Conservation (phyloP, 53 echinoderm and acorn worm species). For the Glandiceps talaboti region DNA sequence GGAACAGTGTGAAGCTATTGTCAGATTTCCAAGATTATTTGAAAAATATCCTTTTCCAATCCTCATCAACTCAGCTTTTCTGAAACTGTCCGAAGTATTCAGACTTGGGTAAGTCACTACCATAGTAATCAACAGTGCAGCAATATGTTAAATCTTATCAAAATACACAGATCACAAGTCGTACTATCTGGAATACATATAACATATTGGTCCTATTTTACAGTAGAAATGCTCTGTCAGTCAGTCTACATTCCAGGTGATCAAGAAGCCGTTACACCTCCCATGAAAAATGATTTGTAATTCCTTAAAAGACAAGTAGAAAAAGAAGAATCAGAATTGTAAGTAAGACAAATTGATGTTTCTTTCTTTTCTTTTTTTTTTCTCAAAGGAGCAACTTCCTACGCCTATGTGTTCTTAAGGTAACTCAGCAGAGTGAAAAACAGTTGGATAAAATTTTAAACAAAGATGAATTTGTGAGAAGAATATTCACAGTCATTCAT, state of each 20-base stretch:
- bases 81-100: constrained; percentile 94
- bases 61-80: constrained; percentile 95
- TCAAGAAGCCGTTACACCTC: too few relatives aligned
- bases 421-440: constrained; percentile 82
- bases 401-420: constrained; percentile 81
- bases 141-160: not conserved
- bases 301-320: too few relatives aligned
- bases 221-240: too few relatives aligned
- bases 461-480: constrained; percentile 82
- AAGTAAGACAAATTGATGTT: too few relatives aligned
- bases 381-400: constrained; percentile 69
- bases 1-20: constrained; percentile 98
- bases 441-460: constrained; percentile 96
- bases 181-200: too few relatives aligned
- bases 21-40: constrained; percentile 88
- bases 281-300: too few relatives aligned
- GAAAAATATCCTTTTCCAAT: constrained; percentile 99
- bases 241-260: too few relatives aligned
- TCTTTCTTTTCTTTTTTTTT: not conserved
- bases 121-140: not conserved
- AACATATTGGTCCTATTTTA: too few relatives aligned
- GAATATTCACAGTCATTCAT: constrained; percentile 95
- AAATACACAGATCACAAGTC: too few relatives aligned
- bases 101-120: constrained; percentile 98
- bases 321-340: too few relatives aligned